Evolutionary conservation across 2,797 vertebrate genomes (phyloP).

Genomic region (Acanthornis magna): DNA sequence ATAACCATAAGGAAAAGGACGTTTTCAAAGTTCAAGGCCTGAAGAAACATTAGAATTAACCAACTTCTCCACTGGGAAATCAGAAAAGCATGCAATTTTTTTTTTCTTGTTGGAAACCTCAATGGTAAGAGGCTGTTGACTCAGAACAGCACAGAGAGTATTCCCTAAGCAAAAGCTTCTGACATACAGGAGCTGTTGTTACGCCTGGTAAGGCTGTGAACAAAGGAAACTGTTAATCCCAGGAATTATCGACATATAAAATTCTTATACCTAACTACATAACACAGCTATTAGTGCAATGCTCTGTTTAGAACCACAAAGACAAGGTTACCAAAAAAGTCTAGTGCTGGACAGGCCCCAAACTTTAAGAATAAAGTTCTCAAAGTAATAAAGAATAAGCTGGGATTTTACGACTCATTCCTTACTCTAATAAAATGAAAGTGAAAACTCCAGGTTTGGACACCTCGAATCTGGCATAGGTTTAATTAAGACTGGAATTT

Average conservation of each 20-base stretch:
- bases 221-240: background rate
- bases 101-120: background rate
- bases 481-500: background rate
- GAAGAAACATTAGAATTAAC: background rate
- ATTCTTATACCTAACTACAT: background rate
- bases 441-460: background rate
- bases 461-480: background rate
- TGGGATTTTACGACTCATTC: background rate
- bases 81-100: background rate
- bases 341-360: background rate
- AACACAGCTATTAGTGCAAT: background rate
- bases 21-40: background rate
- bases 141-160: background rate
- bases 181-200: background rate
- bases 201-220: background rate
- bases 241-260: background rate
- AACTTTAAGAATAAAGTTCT: background rate
- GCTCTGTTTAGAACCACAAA: background rate
- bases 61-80: background rate
- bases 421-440: background rate
- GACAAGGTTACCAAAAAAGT: background rate
- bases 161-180: background rate
- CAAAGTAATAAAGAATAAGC: background rate
- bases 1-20: background rate
- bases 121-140: background rate